Evolutionary conservation across 53 echinoderm and acorn worm genomes (phyloP), one percentile per base, ranked within the genome.

Genomic region (Echinarachnius parma): DNA sequence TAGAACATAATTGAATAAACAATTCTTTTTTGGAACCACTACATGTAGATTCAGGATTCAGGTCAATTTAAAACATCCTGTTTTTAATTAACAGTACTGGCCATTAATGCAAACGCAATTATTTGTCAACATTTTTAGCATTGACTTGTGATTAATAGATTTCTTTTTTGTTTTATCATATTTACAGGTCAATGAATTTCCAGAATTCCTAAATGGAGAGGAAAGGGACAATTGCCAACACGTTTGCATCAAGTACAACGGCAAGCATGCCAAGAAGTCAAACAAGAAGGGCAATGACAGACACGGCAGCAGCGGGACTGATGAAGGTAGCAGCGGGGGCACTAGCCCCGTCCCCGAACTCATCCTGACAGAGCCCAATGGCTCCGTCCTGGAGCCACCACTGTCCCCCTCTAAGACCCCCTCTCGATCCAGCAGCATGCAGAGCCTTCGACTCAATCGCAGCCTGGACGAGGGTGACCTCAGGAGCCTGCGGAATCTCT

Each of bases 191-290:
- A 95, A 95, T 76, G 88, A 95, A 46, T 91, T 87, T 77, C 96
- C 96, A n/a, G 96, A 95, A 13, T 95, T 95, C 42, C 78, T 95
- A 13, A 84, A 82, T 58, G 96, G 96, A 16, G 96, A 95, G 27
- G 87, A 84, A 34, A 71, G 96, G 31, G 96, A 86, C 39, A 95
- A 90, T 53, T 64, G 90, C 3, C 87, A 91, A 68, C 96, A 95
- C 66, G 87, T 95, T 33, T 71, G 42, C 61, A 79, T 95, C 36
- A 83, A 86, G 28, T 89, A 93, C 57, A 60, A 74, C 37, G 42
- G 22, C 55, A 49, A 69, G 34, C 9, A 69, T n/a, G 18, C 79
- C 28, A 26, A 26, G 19, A 77, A 81, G 71, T 64, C 81, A 18
- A 35, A 46, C 35, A 87, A 62, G 64, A 80, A 77, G 27, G 64